phyloP scores from a whole-genome alignment of 2,113 vertebrate species.

The Phocoena phocoena region DNA sequence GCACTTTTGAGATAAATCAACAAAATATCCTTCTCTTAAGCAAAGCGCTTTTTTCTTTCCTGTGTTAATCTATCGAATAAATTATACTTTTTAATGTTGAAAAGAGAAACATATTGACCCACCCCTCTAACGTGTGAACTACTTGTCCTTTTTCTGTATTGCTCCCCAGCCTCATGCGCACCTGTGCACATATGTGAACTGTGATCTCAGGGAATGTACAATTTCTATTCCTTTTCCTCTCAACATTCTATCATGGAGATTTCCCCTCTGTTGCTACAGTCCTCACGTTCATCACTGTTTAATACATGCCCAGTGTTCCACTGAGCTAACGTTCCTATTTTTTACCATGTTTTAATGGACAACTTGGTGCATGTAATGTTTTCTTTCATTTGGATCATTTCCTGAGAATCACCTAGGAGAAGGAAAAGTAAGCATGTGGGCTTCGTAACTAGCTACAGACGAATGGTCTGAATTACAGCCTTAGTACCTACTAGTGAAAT shows the following conservation, averaged over 20 bases:
- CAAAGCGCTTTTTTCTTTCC: neutral
- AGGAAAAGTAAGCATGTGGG: neutral
- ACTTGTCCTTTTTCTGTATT: neutral
- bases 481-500: neutral
- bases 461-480: neutral
- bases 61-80: neutral
- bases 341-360: neutral
- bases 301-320: neutral
- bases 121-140: neutral
- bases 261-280: neutral
- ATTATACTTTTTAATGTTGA: neutral
- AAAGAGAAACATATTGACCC: neutral
- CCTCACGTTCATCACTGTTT: neutral
- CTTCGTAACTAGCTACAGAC: neutral
- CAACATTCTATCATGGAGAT: neutral
- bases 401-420: neutral
- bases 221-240: neutral
- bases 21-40: neutral
- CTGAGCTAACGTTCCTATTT: neutral
- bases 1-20: neutral
- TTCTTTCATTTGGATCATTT: neutral
- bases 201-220: neutral
- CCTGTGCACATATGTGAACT: neutral
- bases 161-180: rapidly evolving
- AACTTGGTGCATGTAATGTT: neutral